Evolutionary conservation across 2,888 invertebrate species (phyloP).

Genomic region (Polia nebulosa): DNA sequence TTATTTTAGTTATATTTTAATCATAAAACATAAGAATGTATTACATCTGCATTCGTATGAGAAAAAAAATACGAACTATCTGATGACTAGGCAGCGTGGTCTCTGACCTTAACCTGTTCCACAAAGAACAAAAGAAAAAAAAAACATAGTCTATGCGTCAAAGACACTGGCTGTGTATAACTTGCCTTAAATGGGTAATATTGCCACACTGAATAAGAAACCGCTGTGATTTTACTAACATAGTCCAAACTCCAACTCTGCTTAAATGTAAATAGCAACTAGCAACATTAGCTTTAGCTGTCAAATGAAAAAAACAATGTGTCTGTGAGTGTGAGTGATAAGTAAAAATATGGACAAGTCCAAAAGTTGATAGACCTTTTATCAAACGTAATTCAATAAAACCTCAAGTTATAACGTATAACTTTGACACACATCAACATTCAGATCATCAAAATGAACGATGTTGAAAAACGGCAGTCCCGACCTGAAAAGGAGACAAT

Average conservation of each 20-base stretch:
- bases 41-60: too few relatives aligned
- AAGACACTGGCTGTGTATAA: too few relatives aligned
- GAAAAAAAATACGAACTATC: too few relatives aligned
- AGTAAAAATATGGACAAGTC: constrained; percentile 85
- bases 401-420: constrained; percentile 51
- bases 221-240: too few relatives aligned
- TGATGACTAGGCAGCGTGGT: too few relatives aligned
- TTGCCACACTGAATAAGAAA: constrained; percentile 25
- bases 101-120: too few relatives aligned
- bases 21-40: too few relatives aligned
- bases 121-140: too few relatives aligned
- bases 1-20: too few relatives aligned
- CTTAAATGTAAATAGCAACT: constrained; percentile 19
- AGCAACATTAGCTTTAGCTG: constrained; percentile 72
- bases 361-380: constrained; percentile 77
- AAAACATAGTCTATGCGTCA: too few relatives aligned
- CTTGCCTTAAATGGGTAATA: too few relatives aligned
- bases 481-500: constrained; percentile 93
- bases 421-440: constrained; percentile 54
- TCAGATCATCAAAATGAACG: constrained; percentile 80
- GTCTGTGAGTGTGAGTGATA: constrained; percentile 77
- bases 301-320: constrained; percentile 86
- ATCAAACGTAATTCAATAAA: constrained; percentile 65
- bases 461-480: constrained; percentile 84
- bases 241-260: constrained; percentile 13